Conservation (phyloP, 2,797 vertebrate species). For the Microchirus variegatus region DNA sequence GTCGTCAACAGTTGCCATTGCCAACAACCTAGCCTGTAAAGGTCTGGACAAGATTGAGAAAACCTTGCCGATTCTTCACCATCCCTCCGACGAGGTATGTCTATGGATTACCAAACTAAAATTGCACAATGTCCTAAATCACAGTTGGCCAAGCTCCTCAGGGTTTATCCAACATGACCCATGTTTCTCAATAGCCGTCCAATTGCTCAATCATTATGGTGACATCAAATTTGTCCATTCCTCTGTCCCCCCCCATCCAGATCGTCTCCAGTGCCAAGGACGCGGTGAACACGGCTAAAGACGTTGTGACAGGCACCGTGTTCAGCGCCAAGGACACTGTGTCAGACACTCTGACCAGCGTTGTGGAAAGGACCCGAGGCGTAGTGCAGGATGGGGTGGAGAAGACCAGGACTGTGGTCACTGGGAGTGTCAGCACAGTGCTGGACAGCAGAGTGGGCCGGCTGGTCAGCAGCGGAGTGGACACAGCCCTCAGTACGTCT, state of each 20-base stretch:
- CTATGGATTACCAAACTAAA: neutral
- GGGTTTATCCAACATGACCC: neutral
- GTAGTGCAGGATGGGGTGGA: slow-evolving; percentile 86
- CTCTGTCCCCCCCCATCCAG: slow-evolving; percentile 61
- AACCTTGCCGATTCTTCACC: slow-evolving; percentile 89
- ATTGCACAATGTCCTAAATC: slow-evolving; percentile 20
- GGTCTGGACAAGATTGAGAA: slow-evolving; percentile 93
- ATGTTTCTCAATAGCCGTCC: slow-evolving; percentile 30
- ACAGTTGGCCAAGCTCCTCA: neutral
- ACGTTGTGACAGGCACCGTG: slow-evolving; percentile 80
- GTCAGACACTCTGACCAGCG: slow-evolving; percentile 80
- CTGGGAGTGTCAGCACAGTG: slow-evolving; percentile 85
- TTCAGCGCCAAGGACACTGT: slow-evolving; percentile 87
- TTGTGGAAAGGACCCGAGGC: slow-evolving; percentile 86
- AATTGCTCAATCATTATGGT: neutral
- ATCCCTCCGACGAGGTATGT: slow-evolving; percentile 88
- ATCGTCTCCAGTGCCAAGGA: slow-evolving; percentile 88
- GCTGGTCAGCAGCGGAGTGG: slow-evolving; percentile 85
- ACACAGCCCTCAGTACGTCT: slow-evolving; percentile 86
- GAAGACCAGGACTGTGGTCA: slow-evolving; percentile 86
- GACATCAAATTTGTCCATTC: neutral
- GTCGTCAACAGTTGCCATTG: slow-evolving; percentile 83
- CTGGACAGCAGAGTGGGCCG: slow-evolving; percentile 85
- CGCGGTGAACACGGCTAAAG: slow-evolving; percentile 83
- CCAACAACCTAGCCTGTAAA: slow-evolving; percentile 91